A percentile compares a stretch with the other conserved stretches of the same genome.
Evolutionary conservation across 2,113 vertebrate genomes (phyloP).

Genomic region (Cyprinodon brontotheroides): DNA sequence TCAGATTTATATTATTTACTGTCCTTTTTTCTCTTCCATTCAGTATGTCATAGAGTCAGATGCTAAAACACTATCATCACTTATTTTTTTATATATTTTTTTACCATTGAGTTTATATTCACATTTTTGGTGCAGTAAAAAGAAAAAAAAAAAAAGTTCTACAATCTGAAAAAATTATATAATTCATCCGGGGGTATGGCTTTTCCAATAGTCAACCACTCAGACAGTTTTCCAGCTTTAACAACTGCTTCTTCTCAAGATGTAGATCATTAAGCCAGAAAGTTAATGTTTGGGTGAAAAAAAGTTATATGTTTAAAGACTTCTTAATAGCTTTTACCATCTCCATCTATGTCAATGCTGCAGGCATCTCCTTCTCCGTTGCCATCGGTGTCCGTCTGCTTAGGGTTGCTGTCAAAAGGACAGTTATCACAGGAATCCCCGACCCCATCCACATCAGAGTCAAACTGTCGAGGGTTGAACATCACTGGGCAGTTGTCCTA

Average conservation of each 20-base stretch:
- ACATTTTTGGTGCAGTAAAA: no score
- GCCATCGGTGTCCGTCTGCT: slow-evolving; percentile 91
- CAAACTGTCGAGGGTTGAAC: slow-evolving; percentile 93
- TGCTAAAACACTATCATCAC: not conserved
- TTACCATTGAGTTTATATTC: not conserved
- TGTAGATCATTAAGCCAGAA: not conserved
- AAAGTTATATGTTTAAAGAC: slow-evolving; percentile 3
- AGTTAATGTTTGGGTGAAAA: not conserved
- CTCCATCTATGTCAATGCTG: slow-evolving; percentile 94
- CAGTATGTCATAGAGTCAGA: not conserved
- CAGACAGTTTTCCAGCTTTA: not conserved
- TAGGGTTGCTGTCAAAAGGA: slow-evolving; percentile 90
- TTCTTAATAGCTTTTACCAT: slow-evolving; percentile 78
- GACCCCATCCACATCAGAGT: slow-evolving; percentile 93
- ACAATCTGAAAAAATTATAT: not conserved
- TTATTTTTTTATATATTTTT: not conserved
- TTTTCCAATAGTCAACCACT: not conserved
- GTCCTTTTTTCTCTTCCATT: not conserved
- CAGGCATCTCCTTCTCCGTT: slow-evolving; percentile 95
- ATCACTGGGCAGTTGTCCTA: slow-evolving; percentile 95
- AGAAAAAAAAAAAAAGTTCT: not conserved
- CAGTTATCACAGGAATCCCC: slow-evolving; percentile 97
- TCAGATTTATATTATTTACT: not conserved
- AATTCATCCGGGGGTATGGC: not conserved
- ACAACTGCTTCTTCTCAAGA: not conserved